These are phyloP conservation scores for Tetrao urogallus DNA, from an alignment of 2,113 vertebrate species.

Conservation along the genomic window DNA sequence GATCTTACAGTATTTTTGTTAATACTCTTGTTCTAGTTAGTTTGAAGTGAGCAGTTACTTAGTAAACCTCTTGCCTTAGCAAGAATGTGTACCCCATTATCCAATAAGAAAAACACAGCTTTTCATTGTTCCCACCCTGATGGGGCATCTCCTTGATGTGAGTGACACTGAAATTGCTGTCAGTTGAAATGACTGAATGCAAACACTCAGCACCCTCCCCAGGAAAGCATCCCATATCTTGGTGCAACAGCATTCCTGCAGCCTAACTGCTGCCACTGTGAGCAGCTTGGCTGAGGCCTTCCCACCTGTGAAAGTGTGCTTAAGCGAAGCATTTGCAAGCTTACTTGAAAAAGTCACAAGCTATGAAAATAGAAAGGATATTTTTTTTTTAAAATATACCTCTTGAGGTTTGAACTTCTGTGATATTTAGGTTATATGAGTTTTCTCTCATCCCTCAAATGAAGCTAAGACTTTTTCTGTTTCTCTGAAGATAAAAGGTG, in stretches of 20 bases:
- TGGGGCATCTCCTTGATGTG: neutral
- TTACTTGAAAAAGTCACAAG: rapidly evolving
- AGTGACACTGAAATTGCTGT: neutral
- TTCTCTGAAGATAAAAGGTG: constrained; percentile 21
- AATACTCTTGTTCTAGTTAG: neutral
- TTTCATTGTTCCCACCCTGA: neutral
- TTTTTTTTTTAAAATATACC: neutral
- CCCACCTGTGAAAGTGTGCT: neutral
- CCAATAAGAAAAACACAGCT: neutral
- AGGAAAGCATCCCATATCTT: constrained; percentile 28
- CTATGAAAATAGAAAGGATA: neutral
- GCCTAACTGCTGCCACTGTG: neutral
- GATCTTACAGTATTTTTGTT: neutral
- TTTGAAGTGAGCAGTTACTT: neutral
- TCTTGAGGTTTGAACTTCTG: neutral
- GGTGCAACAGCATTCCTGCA: constrained; percentile 29
- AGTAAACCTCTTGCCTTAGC: constrained; percentile 13
- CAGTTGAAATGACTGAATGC: neutral
- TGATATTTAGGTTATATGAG: neutral
- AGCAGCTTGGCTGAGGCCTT: neutral
- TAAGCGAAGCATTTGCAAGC: neutral
- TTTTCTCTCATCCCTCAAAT: neutral
- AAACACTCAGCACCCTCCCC: constrained; percentile 20
- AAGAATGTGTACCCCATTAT: constrained; percentile 23
- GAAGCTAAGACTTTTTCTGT: neutral